Base-by-base conservation (phyloP, 2,113 vertebrate species). In the Malurus alboscapulatus region DNA sequence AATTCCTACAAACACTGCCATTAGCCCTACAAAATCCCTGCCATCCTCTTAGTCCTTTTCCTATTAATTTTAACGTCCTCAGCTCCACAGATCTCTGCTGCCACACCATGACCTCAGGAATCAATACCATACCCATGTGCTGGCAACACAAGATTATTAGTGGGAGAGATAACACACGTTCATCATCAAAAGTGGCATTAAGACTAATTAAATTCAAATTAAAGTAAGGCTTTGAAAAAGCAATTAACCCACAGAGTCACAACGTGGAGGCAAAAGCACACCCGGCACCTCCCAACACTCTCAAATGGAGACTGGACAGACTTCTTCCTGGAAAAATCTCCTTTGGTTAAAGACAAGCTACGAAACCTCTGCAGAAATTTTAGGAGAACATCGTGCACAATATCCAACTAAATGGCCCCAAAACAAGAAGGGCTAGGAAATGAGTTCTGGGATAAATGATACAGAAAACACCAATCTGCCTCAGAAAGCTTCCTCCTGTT, bases 351-450 rank as follows among this genome's bases (percentile, higher is more conserved):
- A 54, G 4, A 20, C 58, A 42, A 53, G 36, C 30, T 50, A 8
- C 1, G 11, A 29, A 61, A 57, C 2, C 25, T 0, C 32, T 0
- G 26, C 20, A 63, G 74, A 47, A 19, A 13, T 38, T 51, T 71
- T 5, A 59, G 48, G 77, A 74, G 30, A 29, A 32, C 25, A 51
- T 8, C 17, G 20, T 0, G 27, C 26, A 15, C 9, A 9, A 1
- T 2, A 42, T 5, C 19, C 7, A 30, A 8, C 10, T 1, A 25
- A 51, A 17, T 14, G 51, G 44, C 24, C 29, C 73, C 62, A 53
- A 42, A 77, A 45, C n/a, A 61, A 76, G n/a, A 18, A n/a, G 11
- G 7, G 34, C 19, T 7, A n/a, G 7, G 45, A 59, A 55, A 68
- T 14, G 0, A 42, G 18, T 14, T 51, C 53, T 17, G 50, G 48